These are phyloP conservation scores for Petrocephalus schoutedeni DNA, from an alignment of 2,797 vertebrate genomes.

Conservation along the genomic window DNA sequence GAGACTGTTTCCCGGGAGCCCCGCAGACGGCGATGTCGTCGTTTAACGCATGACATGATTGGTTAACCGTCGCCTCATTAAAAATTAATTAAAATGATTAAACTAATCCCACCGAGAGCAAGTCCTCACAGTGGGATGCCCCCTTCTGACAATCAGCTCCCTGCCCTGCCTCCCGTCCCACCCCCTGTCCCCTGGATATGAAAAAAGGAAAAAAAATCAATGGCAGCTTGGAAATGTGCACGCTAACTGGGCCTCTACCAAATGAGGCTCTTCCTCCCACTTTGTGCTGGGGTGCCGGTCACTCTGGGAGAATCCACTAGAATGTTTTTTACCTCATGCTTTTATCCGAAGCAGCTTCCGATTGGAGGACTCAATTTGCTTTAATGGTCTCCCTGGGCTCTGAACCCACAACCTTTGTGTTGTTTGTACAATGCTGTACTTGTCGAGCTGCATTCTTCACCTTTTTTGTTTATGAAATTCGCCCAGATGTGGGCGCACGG, in stretches of 20 bases:
- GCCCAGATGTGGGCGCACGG: background rate
- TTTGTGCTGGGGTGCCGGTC: background rate
- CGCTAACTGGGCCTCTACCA: background rate
- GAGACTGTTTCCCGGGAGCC: conserved; percentile 28
- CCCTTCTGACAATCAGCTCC: conserved; percentile 72
- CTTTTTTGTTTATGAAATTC: background rate
- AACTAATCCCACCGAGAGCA: conserved; percentile 75
- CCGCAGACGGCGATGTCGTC: conserved; percentile 62
- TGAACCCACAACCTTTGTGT: background rate
- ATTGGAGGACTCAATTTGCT: background rate
- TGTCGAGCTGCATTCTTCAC: background rate
- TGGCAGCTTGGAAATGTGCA: conserved; percentile 47
- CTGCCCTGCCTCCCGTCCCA: conserved; percentile 37
- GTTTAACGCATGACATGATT: conserved; percentile 78
- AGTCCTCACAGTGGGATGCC: conserved; percentile 52
- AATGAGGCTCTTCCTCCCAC: background rate
- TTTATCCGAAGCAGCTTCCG: background rate
- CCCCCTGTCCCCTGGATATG: conserved; percentile 58
- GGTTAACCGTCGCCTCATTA: conserved; percentile 85
- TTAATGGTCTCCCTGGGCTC: background rate
- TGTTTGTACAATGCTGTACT: background rate
- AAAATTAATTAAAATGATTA: conserved; percentile 90
- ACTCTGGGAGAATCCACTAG: background rate
- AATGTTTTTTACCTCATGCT: background rate
- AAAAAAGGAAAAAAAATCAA: conserved; percentile 61